These are phyloP conservation scores for Poecilus cupreus DNA, from an alignment of 2,888 invertebrate genomes.

Conservation along the genomic window DNA sequence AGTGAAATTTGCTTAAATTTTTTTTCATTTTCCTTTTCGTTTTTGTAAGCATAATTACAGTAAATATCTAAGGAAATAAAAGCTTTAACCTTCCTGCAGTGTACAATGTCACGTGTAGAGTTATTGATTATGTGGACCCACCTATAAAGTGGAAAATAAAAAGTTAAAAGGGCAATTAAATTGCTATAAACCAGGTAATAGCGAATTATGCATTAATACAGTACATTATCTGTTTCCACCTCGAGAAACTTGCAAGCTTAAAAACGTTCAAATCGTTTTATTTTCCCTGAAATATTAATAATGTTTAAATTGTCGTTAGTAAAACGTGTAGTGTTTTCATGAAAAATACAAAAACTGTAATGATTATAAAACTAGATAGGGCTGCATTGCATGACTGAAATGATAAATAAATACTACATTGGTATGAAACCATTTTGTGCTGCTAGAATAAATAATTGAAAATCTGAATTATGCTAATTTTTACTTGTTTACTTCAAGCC, in stretches of 20 bases:
- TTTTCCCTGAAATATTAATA: not conserved
- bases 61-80: slow-evolving; percentile 26
- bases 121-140: not conserved
- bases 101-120: not conserved
- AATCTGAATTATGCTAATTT: not conserved
- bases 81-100: not conserved
- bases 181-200: not conserved
- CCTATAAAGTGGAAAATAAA: not conserved
- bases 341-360: not conserved
- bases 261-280: not conserved
- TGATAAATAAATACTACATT: not conserved
- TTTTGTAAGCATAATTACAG: slow-evolving; percentile 1
- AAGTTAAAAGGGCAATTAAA: not conserved
- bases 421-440: not conserved
- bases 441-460: not conserved
- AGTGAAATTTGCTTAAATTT: slow-evolving; percentile 25
- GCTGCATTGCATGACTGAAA: not conserved
- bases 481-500: too few species aligned
- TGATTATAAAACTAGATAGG: not conserved
- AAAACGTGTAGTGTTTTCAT: not conserved
- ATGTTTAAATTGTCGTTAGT: not conserved
- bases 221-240: not conserved
- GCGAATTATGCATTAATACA: not conserved
- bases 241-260: not conserved
- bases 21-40: slow-evolving; percentile 21